Percentiles rank a stretch among this genome's conserved stretches.
These are phyloP conservation scores for Bubo blakistoni DNA, from an alignment of 2,113 vertebrate species.

Conservation along the genomic window DNA sequence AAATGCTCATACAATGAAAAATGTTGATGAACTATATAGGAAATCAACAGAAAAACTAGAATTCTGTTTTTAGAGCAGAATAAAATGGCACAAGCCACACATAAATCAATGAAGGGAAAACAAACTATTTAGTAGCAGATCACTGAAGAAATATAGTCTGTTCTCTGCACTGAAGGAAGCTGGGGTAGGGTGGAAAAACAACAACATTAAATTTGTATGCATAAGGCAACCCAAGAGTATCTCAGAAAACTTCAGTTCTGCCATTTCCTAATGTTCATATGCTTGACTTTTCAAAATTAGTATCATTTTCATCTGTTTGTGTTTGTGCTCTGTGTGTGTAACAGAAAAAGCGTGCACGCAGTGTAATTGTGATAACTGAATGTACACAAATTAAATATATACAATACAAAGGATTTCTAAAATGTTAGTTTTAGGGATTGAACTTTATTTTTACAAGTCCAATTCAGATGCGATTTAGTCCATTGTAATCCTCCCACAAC, in stretches of 20 bases:
- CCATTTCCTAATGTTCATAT: background rate
- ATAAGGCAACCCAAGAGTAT: background rate
- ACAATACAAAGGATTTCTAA: background rate
- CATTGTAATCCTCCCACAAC: background rate
- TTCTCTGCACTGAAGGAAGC: background rate
- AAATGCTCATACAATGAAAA: background rate
- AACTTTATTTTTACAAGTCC: background rate
- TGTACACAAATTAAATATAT: background rate
- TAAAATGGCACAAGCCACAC: background rate
- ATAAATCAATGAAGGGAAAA: background rate
- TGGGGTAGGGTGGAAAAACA: background rate
- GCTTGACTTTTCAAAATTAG: background rate
- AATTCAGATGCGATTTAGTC: background rate
- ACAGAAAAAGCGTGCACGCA: background rate
- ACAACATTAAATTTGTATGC: background rate
- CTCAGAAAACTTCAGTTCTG: background rate
- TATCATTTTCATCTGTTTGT: background rate
- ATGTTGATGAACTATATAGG: background rate
- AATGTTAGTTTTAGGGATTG: background rate
- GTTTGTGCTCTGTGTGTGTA: background rate
- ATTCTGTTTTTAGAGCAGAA: background rate
- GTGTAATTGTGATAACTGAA: background rate
- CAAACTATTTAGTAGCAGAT: background rate
- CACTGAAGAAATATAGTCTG: background rate
- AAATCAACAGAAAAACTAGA: background rate